A percentile compares a stretch with the other conserved stretches of the same genome.
Evolutionary conservation across 2,888 invertebrate species (phyloP).

Genomic region (Dermolepida albohirtum): DNA sequence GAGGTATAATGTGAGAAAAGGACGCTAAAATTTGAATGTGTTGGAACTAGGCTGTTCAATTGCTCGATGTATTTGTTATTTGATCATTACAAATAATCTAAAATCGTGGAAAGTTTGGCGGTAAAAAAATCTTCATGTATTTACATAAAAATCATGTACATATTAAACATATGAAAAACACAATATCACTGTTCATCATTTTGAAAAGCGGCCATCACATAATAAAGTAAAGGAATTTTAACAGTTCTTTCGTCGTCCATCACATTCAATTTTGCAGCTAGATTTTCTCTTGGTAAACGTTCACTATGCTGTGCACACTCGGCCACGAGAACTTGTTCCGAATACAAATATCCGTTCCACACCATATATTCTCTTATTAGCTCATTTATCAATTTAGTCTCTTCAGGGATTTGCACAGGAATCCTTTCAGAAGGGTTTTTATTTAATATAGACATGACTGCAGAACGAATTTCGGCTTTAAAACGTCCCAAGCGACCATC

Average conservation of each 20-base stretch:
- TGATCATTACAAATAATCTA: too few species aligned
- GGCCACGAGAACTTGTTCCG: constrained; percentile 63
- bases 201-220: constrained; percentile 62
- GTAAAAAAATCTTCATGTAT: constrained; percentile 3
- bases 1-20: too few species aligned
- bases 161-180: constrained; percentile 17
- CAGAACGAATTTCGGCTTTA: constrained; percentile 62
- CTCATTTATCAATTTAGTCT: constrained; percentile 72
- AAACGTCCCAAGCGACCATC: constrained; percentile 62
- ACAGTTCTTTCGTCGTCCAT: constrained; percentile 61
- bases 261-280: constrained; percentile 63
- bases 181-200: constrained; percentile 45
- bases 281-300: constrained; percentile 57
- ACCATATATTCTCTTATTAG: constrained; percentile 75
- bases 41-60: too few species aligned
- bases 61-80: too few species aligned
- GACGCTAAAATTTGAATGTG: too few species aligned
- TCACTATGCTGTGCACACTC: constrained; percentile 61
- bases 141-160: constrained; percentile 27
- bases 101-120: too few species aligned
- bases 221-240: constrained; percentile 63
- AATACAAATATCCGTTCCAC: constrained; percentile 79
- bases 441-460: constrained; percentile 63
- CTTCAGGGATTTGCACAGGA: constrained; percentile 60
- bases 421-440: constrained; percentile 54